Evolutionary conservation across 2,797 vertebrate species (phyloP), one percentile per base, ranked within the genome.

Genomic region (Platyrinchus mystaceus): DNA sequence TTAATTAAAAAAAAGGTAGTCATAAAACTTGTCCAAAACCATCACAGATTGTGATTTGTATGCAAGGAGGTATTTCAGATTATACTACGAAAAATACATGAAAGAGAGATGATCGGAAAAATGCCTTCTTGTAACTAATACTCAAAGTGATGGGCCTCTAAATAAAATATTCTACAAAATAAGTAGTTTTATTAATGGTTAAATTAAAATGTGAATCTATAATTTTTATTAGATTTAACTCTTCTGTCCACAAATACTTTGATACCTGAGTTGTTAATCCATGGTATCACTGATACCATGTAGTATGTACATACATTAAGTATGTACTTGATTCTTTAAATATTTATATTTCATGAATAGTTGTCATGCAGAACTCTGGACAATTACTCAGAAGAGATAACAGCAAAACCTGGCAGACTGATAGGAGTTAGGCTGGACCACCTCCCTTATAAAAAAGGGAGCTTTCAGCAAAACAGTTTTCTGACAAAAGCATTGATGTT

Each of bases 181-280:
- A 66, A 82, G 3, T 52, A 12, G 23, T 32, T 66, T 78, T 10
- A 32, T 43, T 62, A 84, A 75, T 76, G 14, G 28, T 30, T 90
- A 75, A 86, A 64, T 60, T 60, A 87, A 81, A 87, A 56, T 44
- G 6, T 3, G 69, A 27, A 53, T 56, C 32, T 70, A 0, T 55
- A 34, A 17, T 41, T 94, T 90, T 83, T 68, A 64, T 71, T 79
- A 70, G 13, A 10, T 87, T 22, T 60, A 37, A 21, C 30, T 76
- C 30, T 46, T 87, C 32, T 66, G 12, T 84, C 32, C 36, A 32
- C 66, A 77, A 81, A 34, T 14, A 23, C 32, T 73, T 74, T 13
- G 23, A 70, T 23, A 32, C 7, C 2, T 47, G 24, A 39, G 19
- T 78, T 0, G 0, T 46, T 81, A 56, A 68, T 62, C 44, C 6